phyloP scores from a whole-genome alignment of 2,888 invertebrate species.

The Drosophila anomalata region DNA sequence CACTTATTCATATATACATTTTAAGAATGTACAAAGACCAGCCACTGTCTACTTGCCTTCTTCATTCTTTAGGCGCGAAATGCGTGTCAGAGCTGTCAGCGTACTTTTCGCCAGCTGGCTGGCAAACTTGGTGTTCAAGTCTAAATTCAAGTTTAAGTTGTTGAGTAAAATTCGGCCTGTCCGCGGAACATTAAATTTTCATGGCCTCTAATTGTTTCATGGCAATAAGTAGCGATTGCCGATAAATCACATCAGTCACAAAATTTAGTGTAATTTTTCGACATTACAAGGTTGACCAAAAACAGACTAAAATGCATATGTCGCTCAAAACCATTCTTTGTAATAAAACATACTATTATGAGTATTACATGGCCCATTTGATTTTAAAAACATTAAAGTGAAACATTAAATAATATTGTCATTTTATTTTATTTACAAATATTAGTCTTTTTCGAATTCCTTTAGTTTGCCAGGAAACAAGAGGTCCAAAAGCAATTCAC shows the following conservation, averaged over 20 bases:
- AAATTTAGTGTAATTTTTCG: background rate
- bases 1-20: slow-evolving; percentile 41
- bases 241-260: background rate
- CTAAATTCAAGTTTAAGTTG: slow-evolving; percentile 21
- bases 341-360: too few relatives aligned
- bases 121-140: background rate
- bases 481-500: slow-evolving; percentile 3
- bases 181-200: slow-evolving; percentile 31
- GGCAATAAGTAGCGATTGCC: background rate
- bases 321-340: too few relatives aligned
- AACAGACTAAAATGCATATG: background rate
- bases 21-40: slow-evolving; percentile 41
- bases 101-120: slow-evolving; percentile 9
- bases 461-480: background rate
- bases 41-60: slow-evolving; percentile 4
- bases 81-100: slow-evolving; percentile 52
- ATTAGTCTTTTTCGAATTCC: background rate
- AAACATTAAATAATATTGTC: background rate
- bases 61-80: slow-evolving; percentile 38
- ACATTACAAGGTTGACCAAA: background rate
- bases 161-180: slow-evolving; percentile 27
- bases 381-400: background rate
- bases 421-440: background rate
- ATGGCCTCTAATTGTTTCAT: slow-evolving; percentile 25
- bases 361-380: too few relatives aligned